A percentile compares a stretch with the other conserved stretches of the same genome.
Evolutionary conservation across 2,113 vertebrate species (phyloP).

Genomic region (Tetrao urogallus): DNA sequence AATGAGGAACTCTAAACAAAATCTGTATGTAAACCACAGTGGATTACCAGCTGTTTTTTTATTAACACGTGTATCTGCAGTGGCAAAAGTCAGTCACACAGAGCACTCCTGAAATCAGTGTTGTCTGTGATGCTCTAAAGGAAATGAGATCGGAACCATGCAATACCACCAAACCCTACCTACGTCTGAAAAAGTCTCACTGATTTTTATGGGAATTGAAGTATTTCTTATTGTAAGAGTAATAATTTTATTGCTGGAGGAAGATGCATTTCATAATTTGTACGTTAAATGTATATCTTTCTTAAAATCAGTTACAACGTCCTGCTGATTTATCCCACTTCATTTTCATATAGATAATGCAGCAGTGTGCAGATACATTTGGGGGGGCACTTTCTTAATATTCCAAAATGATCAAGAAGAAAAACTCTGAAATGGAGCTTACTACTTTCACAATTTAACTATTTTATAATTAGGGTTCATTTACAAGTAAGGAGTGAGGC

Average conservation of each 20-base stretch:
- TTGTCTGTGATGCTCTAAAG: neutral
- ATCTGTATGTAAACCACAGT: neutral
- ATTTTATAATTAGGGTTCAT: neutral
- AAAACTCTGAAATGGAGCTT: neutral
- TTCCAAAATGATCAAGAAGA: neutral
- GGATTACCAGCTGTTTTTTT: constrained; percentile 5
- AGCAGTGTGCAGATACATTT: neutral
- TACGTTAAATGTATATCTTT: neutral
- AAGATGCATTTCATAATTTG: neutral
- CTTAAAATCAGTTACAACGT: neutral
- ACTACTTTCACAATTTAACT: neutral
- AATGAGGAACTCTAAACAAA: neutral
- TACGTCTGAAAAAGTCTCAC: neutral
- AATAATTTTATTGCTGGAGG: neutral
- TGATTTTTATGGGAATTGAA: neutral
- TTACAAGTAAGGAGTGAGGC: neutral
- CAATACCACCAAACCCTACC: neutral
- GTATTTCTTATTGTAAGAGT: neutral
- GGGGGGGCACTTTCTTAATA: neutral
- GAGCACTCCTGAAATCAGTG: neutral
- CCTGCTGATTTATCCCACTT: neutral
- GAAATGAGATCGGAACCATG: neutral
- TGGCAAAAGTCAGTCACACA: neutral
- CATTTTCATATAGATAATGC: neutral
- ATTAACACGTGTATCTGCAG: neutral